A percentile compares a stretch with the other conserved stretches of the same genome.
phyloP scores from a whole-genome alignment of 1,140 invertebrate genomes.

The Dreissena rostriformis region DNA sequence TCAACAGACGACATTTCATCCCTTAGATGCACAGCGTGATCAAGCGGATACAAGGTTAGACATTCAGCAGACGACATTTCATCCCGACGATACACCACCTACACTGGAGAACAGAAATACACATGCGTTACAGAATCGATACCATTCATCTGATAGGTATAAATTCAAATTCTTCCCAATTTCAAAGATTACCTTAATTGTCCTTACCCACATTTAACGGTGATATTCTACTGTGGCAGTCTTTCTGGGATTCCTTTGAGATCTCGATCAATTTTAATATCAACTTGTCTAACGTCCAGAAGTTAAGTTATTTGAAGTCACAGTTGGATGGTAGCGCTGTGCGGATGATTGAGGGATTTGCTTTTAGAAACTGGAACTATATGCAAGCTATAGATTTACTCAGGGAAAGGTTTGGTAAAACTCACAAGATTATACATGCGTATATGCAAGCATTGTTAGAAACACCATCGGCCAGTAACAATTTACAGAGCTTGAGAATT shows the following conservation, averaged over 20 bases:
- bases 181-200: constrained; percentile 13
- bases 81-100: background rate
- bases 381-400: constrained; percentile 3
- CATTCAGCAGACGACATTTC: background rate
- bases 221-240: constrained; percentile 20
- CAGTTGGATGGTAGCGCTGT: background rate
- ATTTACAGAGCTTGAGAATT: background rate
- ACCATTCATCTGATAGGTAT: no score
- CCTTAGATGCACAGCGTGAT: background rate
- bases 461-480: constrained; percentile 27
- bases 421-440: constrained; percentile 20
- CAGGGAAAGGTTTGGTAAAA: constrained; percentile 37
- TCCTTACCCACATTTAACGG: constrained; percentile 25
- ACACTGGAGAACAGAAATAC: background rate
- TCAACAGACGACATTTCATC: background rate
- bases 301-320: constrained; percentile 13
- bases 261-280: constrained; percentile 13
- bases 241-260: constrained; percentile 46
- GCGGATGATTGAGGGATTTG: constrained; percentile 2
- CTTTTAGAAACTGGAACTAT: constrained; percentile 10
- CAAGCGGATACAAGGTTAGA: background rate
- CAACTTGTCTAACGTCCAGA: constrained; percentile 27
- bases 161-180: constrained; percentile 7
- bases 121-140: no score
- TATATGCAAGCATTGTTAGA: constrained; percentile 30